Evolutionary conservation across 2,113 vertebrate genomes (phyloP), one percentile per base, ranked within the genome.

Genomic region (Paracanthobrama guichenoti): DNA sequence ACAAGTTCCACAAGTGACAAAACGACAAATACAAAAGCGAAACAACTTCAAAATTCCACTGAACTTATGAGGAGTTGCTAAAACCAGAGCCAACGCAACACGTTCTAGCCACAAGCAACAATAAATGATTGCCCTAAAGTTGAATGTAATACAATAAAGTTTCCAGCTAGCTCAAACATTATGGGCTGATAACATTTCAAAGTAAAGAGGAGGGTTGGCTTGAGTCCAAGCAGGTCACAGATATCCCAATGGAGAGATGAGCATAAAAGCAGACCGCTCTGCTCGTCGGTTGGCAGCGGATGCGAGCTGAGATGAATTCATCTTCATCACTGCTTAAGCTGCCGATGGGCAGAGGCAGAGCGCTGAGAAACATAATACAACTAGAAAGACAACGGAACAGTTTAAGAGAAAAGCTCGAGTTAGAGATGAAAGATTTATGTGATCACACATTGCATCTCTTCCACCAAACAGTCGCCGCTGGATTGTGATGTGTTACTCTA

Each of bases 1-100:
- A 84, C 91, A 94, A 90, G 93, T 93, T 90, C 86, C 90, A 88
- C 91, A 93, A 83, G 91, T 91, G 91, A 92, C 90, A 92, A 46
- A 55, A 42, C 1, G 18, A 67, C 44, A 69, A 66, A 31, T 53
- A 31, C 1, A 42, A 53, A 69, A 31, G 26, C 0, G 2, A 80
- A 66, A 80, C 44, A 22, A 48, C 31, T 44, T 60, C 22, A 6
- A 78, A 57, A 79, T 60, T 39, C 20, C 28, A 77, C 28, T 48
- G 18, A 77, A 39, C 20, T 28, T 22, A 55, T 10, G 31, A 62
- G 3, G 18, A 59, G 22, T 31, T 13, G 22, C 10, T 64, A 39
- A 81, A 28, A 6, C 67, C n/a, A 24, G 24, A 12, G 20, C 26
- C 48, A 60, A 69, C 66, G 64, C 24, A 87, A 42, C 48, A 73